phyloP scores from a whole-genome alignment of 2,797 vertebrate species.

The Botia almorhae region DNA sequence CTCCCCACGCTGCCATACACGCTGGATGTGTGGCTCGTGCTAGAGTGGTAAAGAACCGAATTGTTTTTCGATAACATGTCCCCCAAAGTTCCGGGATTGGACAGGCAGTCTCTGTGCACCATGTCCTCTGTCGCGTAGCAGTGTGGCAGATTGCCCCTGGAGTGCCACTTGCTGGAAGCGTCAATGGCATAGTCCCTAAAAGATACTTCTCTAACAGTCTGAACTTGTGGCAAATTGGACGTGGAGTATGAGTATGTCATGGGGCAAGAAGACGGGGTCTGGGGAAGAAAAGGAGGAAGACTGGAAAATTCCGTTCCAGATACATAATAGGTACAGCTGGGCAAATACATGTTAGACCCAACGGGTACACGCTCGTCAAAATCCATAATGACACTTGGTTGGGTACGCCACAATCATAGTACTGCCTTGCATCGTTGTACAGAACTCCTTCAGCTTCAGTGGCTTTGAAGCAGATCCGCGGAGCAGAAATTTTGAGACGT shows the following conservation, averaged over 20 bases:
- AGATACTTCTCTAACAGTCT: constrained; percentile 96
- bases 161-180: constrained; percentile 95
- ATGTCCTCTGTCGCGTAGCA: constrained; percentile 94
- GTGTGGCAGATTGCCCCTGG: constrained; percentile 91
- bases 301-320: constrained; percentile 97
- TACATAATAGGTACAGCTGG: constrained; percentile 99
- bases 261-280: constrained; percentile 96
- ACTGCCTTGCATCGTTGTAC: constrained; percentile 88
- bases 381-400: constrained; percentile 95
- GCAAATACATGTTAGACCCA: constrained; percentile 98
- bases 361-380: constrained; percentile 98
- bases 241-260: constrained; percentile 96
- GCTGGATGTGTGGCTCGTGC: constrained; percentile 85
- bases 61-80: constrained; percentile 92
- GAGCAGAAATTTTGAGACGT: constrained; percentile 98
- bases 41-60: constrained; percentile 84
- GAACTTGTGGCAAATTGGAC: constrained; percentile 95
- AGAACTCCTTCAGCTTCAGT: constrained; percentile 82
- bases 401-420: constrained; percentile 84
- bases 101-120: constrained; percentile 95
- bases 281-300: constrained; percentile 97
- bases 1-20: constrained; percentile 92
- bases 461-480: constrained; percentile 95
- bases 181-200: constrained; percentile 99
- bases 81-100: constrained; percentile 84